phyloP scores from a whole-genome alignment of 92 coral and sea anemone species.

The Zoanthus sociatus region DNA sequence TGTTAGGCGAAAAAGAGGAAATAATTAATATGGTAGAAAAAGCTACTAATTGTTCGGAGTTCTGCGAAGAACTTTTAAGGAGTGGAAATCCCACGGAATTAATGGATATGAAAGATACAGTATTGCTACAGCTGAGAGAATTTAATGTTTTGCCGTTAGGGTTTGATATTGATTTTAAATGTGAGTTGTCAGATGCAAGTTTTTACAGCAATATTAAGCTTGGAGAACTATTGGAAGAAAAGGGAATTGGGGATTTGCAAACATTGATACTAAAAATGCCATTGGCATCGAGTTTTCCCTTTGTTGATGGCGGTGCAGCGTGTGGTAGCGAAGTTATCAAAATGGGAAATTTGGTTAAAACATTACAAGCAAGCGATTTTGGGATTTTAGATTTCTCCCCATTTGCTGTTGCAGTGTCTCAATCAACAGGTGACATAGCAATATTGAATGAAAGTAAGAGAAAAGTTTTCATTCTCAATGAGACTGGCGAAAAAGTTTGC shows the following conservation, averaged over 20 bases:
- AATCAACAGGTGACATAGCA: constrained; percentile 37
- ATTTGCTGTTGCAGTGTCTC: constrained; percentile 44
- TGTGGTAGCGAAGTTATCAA: constrained; percentile 20
- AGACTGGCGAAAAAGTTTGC: constrained; percentile 29
- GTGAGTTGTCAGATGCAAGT: neutral
- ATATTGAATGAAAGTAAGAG: constrained; percentile 25
- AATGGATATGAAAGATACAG: constrained; percentile 37
- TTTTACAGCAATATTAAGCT: constrained; percentile 18
- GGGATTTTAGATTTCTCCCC: constrained; percentile 30
- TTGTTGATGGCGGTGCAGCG: neutral
- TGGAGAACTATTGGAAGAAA: constrained; percentile 26
- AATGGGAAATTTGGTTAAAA: constrained; percentile 17
- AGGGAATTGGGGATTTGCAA: constrained; percentile 23
- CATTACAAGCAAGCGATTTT: constrained; percentile 27
- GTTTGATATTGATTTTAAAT: neutral
- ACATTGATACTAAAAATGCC: no score
- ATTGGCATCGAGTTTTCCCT: neutral
- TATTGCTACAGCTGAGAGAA: constrained; percentile 24
- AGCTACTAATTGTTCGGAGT: constrained; percentile 24
- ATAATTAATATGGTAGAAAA: neutral
- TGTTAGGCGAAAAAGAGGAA: constrained; percentile 19
- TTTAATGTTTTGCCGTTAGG: neutral
- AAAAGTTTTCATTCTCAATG: constrained; percentile 13
- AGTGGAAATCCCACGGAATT: constrained; percentile 31
- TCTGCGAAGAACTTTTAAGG: constrained; percentile 17